Conservation (phyloP, 2,113 vertebrate genomes). For the Centropristis striata region DNA sequence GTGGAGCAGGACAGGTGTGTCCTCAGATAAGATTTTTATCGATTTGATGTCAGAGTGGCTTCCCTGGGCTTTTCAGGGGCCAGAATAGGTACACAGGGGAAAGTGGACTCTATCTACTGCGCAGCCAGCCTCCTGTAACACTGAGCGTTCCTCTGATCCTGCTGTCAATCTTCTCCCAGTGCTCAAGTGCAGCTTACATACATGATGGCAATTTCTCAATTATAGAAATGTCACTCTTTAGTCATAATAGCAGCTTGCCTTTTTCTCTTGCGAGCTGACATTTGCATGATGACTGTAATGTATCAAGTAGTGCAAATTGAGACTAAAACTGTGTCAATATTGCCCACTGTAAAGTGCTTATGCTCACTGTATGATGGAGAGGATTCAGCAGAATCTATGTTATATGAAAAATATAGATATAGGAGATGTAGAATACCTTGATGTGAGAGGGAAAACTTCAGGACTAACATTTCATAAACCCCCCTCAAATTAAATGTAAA, state of each 20-base stretch:
- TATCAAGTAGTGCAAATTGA: neutral
- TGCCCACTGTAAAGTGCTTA: neutral
- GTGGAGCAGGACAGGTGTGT: neutral
- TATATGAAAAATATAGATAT: no score
- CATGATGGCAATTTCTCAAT: constrained; percentile 1
- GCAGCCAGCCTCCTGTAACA: neutral
- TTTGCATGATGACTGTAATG: constrained; percentile 7
- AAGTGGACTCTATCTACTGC: neutral
- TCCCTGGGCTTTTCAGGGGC: neutral
- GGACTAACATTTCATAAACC: no score
- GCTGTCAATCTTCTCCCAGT: neutral
- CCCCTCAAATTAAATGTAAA: no score
- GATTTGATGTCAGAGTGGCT: neutral
- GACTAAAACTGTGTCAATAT: neutral
- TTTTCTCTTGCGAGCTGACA: constrained; percentile 18
- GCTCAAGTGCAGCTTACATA: neutral
- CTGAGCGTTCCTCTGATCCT: neutral
- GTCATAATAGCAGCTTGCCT: neutral
- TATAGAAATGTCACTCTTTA: neutral
- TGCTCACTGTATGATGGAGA: no score
- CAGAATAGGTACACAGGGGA: neutral
- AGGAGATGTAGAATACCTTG: no score
- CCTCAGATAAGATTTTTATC: constrained; percentile 6
- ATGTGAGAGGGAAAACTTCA: no score
- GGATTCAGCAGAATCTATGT: no score